Base-by-base conservation (phyloP, 2,797 vertebrate genomes). In the Allenopithecus nigroviridis region DNA sequence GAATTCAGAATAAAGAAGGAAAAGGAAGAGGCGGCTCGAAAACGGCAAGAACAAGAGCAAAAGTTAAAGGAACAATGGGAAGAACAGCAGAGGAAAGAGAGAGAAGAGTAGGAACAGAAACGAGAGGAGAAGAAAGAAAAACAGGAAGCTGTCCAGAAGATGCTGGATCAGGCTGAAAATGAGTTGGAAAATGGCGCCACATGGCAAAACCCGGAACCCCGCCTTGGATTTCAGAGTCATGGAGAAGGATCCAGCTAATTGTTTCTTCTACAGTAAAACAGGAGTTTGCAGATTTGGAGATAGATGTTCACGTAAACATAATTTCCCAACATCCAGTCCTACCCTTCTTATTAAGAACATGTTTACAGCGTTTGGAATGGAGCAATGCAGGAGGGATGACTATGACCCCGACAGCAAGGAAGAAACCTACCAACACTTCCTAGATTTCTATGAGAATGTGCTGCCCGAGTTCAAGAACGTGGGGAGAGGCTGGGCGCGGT, bases 91-190 rank as follows among this genome's bases (percentile, higher is more conserved):
- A 99, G 84, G 94, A 99, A 99, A 98, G 99, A 99, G 93, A 98
- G 98, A 98, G 99, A 99, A 85, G 98, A 98, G 61, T 99, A 98
- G 97, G 99, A 99, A 81, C 98, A 99, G 97, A 99, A 99, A 96
- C 99, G 98, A 93, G 99, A 99, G 98, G 98, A 99, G 98, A 99
- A 99, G 98, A 99, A 99, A 99, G 98, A 99, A 95, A 99, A 99
- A 99, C 99, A 99, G 99, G 99, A 99, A 98, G 99, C 99, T 96
- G 99, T 99, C 98, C 99, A 99, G 99, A 99, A 99, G 99, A 99
- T 99, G 99, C 99, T 99, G 99, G 99, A 99, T 98, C 99, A 99
- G 99, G 99, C 99, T 96, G 99, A 99, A 99, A 99, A 99, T 98
- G 99, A 99, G 99, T 98, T 99, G 95, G 99, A 99, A 95, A 99